Evolutionary conservation across 1,140 invertebrate genomes (phyloP), one percentile per base, ranked within the genome.

Genomic region (Drosophila tsacasi): DNA sequence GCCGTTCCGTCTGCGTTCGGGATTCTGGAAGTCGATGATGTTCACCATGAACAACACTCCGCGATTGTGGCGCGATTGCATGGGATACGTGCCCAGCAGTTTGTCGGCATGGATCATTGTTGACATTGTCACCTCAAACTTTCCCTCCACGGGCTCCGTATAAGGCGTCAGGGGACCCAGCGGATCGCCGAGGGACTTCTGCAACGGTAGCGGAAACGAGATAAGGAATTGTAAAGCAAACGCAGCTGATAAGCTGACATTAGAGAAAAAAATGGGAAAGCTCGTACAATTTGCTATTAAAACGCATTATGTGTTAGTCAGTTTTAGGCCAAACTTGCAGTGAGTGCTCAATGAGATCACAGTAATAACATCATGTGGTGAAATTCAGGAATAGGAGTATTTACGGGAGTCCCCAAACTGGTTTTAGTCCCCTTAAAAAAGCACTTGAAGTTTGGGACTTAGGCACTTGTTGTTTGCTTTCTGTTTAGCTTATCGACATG

Each of bases 11-110:
- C 71, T 76, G 12, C 79, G 68, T 0, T 82, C 7, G 10, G 74
- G 21, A 30, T 90, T 85, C 7, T 79, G 46, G 39, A 94, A 94
- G 47, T 93, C 78, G 3, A 95, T 94, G 63, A 94, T 95, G 54
- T 95, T 95, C 32, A 95, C 94, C 47, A 95, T 93, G 15, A 95
- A 90, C 40, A 95, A 93, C 19, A 94, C 93, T 15, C 95, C 95
- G 44, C 94, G 94, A 21, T 94, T 59, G 5, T 67, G 25, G 15
- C 71, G 39, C 13, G 84, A 73, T 21, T 65, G 37, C 84, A 89
- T 89, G 6, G 23, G n/a, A 39, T 89, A 89, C 9, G 61, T 47
- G 19, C 69, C 85, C 9, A 72, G 5, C 3, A 50, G 23, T 0
- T 47, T 15, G 19, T 83, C 73, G 0, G 9, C 63, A 23, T 89